phyloP scores from a whole-genome alignment of 2,797 vertebrate genomes.

The Ceryle rudis region DNA sequence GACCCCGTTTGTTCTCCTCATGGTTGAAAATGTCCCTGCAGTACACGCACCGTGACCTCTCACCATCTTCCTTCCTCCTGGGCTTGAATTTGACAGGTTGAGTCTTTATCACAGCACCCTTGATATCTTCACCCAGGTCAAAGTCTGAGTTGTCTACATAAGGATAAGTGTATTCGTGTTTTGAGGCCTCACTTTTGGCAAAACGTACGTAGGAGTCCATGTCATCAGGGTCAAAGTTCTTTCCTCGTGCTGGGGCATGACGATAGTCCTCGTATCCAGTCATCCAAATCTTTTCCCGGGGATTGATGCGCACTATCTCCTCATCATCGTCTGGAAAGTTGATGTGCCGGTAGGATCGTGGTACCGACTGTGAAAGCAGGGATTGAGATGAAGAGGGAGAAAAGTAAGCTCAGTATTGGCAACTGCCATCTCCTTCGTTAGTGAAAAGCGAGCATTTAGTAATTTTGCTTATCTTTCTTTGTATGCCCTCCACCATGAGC shows the following conservation, averaged over 20 bases:
- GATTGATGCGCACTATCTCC: slow-evolving; percentile 97
- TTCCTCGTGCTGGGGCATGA: slow-evolving; percentile 88
- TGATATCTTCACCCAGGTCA: slow-evolving; percentile 82
- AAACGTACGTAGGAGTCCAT: slow-evolving; percentile 92
- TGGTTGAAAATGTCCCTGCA: slow-evolving; percentile 93
- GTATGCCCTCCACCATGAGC: rapidly evolving
- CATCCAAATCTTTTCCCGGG: slow-evolving; percentile 93
- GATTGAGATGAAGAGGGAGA: background rate
- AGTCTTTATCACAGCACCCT: slow-evolving; percentile 87
- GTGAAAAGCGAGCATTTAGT: background rate
- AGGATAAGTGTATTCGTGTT: slow-evolving; percentile 96
- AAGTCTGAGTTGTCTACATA: slow-evolving; percentile 89
- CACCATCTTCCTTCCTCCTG: slow-evolving; percentile 84
- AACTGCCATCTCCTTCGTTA: background rate
- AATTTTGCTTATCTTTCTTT: background rate
- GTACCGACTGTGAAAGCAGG: slow-evolving; percentile 77
- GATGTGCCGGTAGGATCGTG: slow-evolving; percentile 87
- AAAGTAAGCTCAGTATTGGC: background rate
- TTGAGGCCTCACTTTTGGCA: slow-evolving; percentile 89
- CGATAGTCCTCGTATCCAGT: slow-evolving; percentile 97
- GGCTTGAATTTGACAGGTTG: slow-evolving; percentile 88
- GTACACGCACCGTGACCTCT: slow-evolving; percentile 91
- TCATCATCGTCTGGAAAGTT: slow-evolving; percentile 93
- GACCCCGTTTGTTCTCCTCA: slow-evolving; percentile 89
- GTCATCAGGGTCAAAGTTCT: slow-evolving; percentile 87